Evolutionary conservation across 2,797 vertebrate species (phyloP).

Genomic region (Gephyroberyx darwinii): DNA sequence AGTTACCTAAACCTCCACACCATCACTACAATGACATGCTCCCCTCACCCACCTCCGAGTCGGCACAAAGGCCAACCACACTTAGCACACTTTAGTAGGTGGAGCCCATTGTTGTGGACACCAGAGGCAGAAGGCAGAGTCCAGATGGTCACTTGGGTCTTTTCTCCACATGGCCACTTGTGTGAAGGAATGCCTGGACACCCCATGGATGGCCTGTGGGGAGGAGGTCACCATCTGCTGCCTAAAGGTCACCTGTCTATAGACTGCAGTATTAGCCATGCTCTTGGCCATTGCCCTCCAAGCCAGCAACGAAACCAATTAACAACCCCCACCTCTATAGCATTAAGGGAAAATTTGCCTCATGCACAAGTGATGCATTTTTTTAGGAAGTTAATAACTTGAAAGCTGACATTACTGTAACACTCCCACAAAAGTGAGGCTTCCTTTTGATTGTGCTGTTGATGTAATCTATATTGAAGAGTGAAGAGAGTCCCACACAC

Average conservation of each 20-base stretch:
- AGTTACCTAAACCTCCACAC: not conserved
- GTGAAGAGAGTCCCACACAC: not conserved
- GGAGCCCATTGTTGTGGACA: constrained; percentile 68
- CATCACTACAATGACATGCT: constrained; percentile 22
- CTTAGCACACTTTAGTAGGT: constrained; percentile 72
- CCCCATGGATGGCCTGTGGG: constrained; percentile 57
- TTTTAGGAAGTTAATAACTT: constrained; percentile 8
- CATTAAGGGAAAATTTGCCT: constrained; percentile 19
- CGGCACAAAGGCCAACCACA: constrained; percentile 61
- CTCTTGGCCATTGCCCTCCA: constrained; percentile 33
- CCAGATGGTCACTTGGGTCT: constrained; percentile 77
- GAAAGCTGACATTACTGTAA: not conserved
- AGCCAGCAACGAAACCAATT: constrained; percentile 26
- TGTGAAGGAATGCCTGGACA: constrained; percentile 76
- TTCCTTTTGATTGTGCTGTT: not conserved
- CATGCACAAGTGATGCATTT: not conserved
- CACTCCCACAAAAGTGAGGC: not conserved
- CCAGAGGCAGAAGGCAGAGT: constrained; percentile 47
- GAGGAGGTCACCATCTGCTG: constrained; percentile 78
- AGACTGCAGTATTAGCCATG: constrained; percentile 36
- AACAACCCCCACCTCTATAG: constrained; percentile 1
- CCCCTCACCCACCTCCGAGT: constrained; percentile 43
- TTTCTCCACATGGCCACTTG: constrained; percentile 62
- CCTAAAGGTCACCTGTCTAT: constrained; percentile 67
- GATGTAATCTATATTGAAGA: not conserved